Base-by-base conservation (phyloP, 2,888 invertebrate genomes). In the Cheiracanthium punctorium region DNA sequence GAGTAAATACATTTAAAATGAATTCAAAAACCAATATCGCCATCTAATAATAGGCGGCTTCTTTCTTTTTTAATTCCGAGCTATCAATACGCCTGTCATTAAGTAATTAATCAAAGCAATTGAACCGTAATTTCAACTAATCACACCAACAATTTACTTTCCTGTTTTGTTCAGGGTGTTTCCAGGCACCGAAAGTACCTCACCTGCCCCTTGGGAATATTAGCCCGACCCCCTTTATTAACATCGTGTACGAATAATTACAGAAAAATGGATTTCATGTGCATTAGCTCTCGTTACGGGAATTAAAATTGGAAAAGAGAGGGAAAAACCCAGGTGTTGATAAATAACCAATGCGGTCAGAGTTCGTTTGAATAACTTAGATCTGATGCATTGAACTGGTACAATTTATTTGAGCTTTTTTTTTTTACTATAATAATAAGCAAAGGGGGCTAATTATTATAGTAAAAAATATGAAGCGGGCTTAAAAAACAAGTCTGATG, bases 101-200 rank as follows among this genome's bases (percentile, higher is more conserved):
- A 58, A 7, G 24, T 24, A 5, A 58, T 58, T 58, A 58, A 58
- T 58, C 58, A 58, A 24, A 24, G 24, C 24, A 58, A 24, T 58
- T 24, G 24, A 24, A 58, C 20, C 20, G 20, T 12, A 24, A 58
- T 58, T 58, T 58, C 58, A 20, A 58, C 5, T 58, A 58, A 58
- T 58, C 58, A 24, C 24, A 7, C 24, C 17, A 58, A 20, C 58
- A 58, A 58, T 58, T 58, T 58, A 58, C 58, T 58, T 58, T 58
- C 58, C 58, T 24, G 58, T 24, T 58, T 58, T 58, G 24, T n/a
- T 24, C n/a, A 24, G 58, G 58, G 58, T 58, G 58, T 58, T 58
- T 24, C 58, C 58, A 24, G 17, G 58, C 58, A 58, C 24, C 5
- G 58, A 20, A 12, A 17, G 58, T 2, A 17, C 1, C 20, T 58